Evolutionary conservation across 2,797 vertebrate genomes (phyloP), one percentile per base, ranked within the genome.

Genomic region (Spheniscus humboldti): DNA sequence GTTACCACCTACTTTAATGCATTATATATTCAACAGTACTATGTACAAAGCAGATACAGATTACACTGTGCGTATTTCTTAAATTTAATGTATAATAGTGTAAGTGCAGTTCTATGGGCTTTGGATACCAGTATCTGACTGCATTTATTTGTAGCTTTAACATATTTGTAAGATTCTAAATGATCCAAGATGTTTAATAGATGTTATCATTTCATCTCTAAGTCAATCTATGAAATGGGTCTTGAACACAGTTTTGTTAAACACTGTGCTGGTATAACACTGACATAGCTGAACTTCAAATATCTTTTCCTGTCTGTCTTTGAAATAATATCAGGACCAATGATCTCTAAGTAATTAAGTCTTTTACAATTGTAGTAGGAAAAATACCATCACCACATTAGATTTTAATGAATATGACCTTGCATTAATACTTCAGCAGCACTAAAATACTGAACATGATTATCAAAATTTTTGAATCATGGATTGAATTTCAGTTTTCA

Each of bases 391-490:
- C 67, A 80, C 33, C 55, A 50, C 66, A 69, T 92, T 91, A 87
- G 47, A 69, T 89, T 92, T 85, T 94, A 96, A 89, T 78, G 77
- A 92, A 63, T 81, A 75, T 89, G 84, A 89, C 81, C 77, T 92
- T 91, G 56, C 33, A 64, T 78, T 89, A 72, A 69, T 80, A 82
- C 63, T 79, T 73, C 47, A 75, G 27, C 17, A 75, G 10, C 37
- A 68, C 14, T 83, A 81, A 92, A 88, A 63, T 62, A 69, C 31
- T 69, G 64, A 92, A 57, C 22, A 59, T 22, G 17, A 12, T 69
- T 69, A 74, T 68, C 45, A 92, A 73, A 86, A 88, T 15, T n/a
- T 81, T 80, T 92, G 57, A 80, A 56, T n/a, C 30, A 57, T 55
- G 18, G 25, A 35, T 72, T 93, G 43, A 86, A 92, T 86, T 93